Evolutionary conservation across 2,888 invertebrate species (phyloP).

Genomic region (Pelosia muscerda): DNA sequence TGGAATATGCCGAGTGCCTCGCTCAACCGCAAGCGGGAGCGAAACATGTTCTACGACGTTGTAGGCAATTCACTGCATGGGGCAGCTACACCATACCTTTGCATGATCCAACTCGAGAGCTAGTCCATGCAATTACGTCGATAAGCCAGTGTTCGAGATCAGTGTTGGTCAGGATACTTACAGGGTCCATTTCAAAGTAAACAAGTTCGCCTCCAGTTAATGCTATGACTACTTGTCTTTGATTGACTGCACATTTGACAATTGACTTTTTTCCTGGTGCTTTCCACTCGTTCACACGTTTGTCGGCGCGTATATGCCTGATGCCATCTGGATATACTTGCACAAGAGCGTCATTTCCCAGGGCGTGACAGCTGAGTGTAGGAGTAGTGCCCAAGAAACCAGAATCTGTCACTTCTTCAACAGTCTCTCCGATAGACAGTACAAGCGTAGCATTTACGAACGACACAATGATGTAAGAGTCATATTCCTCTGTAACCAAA

Average conservation of each 20-base stretch:
- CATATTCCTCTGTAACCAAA: conserved; percentile 97
- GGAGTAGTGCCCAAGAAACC: conserved; percentile 99
- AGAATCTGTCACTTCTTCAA: conserved; percentile 99
- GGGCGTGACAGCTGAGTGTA: conserved; percentile 98
- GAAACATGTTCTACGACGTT: conserved; percentile 88
- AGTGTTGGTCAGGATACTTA: conserved; percentile 82
- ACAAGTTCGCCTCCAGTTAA: conserved; percentile 98
- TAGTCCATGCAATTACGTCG: conserved; percentile 74
- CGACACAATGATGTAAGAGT: conserved; percentile 99
- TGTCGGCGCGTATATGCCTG: conserved; percentile 98
- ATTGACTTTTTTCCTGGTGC: conserved; percentile 99
- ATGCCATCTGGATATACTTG: conserved; percentile 99
- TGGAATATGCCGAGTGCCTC: conserved; percentile 90
- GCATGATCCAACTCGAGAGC: conserved; percentile 67
- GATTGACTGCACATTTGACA: conserved; percentile 99
- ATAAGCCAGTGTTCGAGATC: conserved; percentile 23
- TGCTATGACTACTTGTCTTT: conserved; percentile 99
- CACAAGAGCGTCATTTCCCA: conserved; percentile 98
- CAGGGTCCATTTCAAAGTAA: conserved; percentile 99
- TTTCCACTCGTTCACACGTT: conserved; percentile 99
- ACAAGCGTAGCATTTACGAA: conserved; percentile 99
- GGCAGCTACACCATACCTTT: conserved; percentile 84
- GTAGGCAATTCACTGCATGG: conserved; percentile 86
- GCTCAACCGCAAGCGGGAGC: conserved; percentile 85
- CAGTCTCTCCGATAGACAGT: conserved; percentile 99